Base-by-base conservation (phyloP, 2,888 invertebrate species). In the Hololepta plana region DNA sequence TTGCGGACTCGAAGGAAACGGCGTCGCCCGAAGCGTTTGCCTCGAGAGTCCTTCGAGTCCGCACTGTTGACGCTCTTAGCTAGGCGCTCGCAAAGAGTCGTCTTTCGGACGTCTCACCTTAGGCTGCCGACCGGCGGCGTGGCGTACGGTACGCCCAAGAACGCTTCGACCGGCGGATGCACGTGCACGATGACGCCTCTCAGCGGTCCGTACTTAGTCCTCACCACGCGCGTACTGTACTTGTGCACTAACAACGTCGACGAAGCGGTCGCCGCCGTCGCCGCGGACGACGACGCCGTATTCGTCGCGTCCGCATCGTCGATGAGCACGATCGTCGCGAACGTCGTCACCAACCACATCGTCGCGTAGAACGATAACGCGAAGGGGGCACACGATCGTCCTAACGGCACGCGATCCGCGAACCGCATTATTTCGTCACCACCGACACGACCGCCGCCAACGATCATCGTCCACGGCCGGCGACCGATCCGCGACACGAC, bases 71-170 rank as follows among this genome's bases (percentile, higher is more conserved):
- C n/a, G n/a, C n/a, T n/a, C n/a, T n/a, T n/a, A n/a, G n/a, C n/a
- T n/a, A n/a, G n/a, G n/a, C n/a, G n/a, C n/a, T n/a, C n/a, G n/a
- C n/a, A n/a, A n/a, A n/a, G n/a, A n/a, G n/a, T n/a, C n/a, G n/a
- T n/a, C n/a, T n/a, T n/a, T n/a, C n/a, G 21, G 15, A 26, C 5
- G n/a, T 36, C 47, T 60, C 55, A 74, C 75, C 91, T 76, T 44
- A 91, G 67, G 47, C 81, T 76, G 40, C 87, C 87, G 38, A 81
- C 66, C 7, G 88, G 88, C 35, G 90, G 80, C 35, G 88, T 84
- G 19, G 90, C 91, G 60, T 90, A 93, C 20, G 88, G 90, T 39
- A 93, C 81, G 34, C 91, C 91, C 33, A 88, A 68, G 53, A 84
- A 93, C 10, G 84, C 84, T 57, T 91, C 90, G 39, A 91, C 85